Evolutionary conservation across 2,888 invertebrate species (phyloP).

Genomic region (Lutraria lutraria): DNA sequence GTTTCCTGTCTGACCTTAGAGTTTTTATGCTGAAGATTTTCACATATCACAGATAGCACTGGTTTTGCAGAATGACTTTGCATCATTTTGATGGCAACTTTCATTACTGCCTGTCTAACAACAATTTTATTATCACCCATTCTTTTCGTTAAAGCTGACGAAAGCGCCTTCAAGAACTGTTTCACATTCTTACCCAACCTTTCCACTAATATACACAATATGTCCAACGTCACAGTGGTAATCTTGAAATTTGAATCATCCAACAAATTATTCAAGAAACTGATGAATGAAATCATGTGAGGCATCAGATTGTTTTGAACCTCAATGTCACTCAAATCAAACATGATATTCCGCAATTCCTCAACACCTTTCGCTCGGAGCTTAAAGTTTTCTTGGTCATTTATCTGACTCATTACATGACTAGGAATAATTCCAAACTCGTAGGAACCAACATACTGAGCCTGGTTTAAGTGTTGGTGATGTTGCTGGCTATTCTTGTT

Average conservation of each 20-base stretch:
- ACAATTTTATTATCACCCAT: slow-evolving; percentile 88
- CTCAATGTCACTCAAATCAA: slow-evolving; percentile 80
- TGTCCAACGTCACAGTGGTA: slow-evolving; percentile 87
- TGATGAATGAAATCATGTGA: slow-evolving; percentile 90
- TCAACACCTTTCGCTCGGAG: slow-evolving; percentile 89
- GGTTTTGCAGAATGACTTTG: slow-evolving; percentile 88
- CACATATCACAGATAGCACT: slow-evolving; percentile 88
- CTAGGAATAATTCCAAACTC: slow-evolving; percentile 87
- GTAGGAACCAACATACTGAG: slow-evolving; percentile 77
- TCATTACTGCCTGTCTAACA: slow-evolving; percentile 88
- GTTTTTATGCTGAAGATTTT: slow-evolving; percentile 87
- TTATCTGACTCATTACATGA: slow-evolving; percentile 86
- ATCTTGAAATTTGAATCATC: slow-evolving; percentile 90
- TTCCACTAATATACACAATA: slow-evolving; percentile 87
- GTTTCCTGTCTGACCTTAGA: slow-evolving; percentile 91
- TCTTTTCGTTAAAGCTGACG: slow-evolving; percentile 87
- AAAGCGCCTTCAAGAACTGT: slow-evolving; percentile 87
- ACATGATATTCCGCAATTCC: slow-evolving; percentile 88
- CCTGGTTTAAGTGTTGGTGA: slow-evolving; percentile 55
- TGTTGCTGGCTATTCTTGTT: slow-evolving; percentile 54
- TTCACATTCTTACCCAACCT: slow-evolving; percentile 86
- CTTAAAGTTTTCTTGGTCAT: slow-evolving; percentile 89
- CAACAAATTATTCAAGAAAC: slow-evolving; percentile 89
- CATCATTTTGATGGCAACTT: slow-evolving; percentile 88
- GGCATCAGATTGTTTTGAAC: slow-evolving; percentile 88